Base-by-base conservation (phyloP, 1,140 invertebrate species). In the Pogonomyrmex barbatus region DNA sequence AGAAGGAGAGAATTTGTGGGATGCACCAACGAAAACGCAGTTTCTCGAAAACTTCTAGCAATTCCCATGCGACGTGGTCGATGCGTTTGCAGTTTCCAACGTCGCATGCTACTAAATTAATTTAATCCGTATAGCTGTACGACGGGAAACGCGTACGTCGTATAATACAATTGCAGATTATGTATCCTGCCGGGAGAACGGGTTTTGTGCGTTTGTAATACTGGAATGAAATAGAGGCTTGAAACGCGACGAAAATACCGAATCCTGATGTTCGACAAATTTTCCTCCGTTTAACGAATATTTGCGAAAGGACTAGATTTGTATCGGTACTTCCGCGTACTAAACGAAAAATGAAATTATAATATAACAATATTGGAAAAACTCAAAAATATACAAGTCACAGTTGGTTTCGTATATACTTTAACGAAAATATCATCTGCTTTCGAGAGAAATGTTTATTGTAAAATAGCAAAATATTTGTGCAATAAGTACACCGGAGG, bases 81-180 rank as follows among this genome's bases (percentile, higher is more conserved):
- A 83, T 62, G 68, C 54, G 68, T 83, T 83, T 6, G 79, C 79
- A 60, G 79, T 45, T 83, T 42, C 54, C 79, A 54, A 75, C 79
- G 54, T 83, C 68, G 79, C 79, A 30, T 68, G 79, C 56, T 75
- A 83, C 79, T 83, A 83, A 83, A 83, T 83, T 83, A 83, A 83
- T 83, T 83, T 83, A 83, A 83, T 83, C 68, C 68, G 79, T 60
- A 83, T 39, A 33, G 68, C 68, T 75, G 70, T 73, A 58, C 42
- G 42, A 68, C 54, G 42, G 62, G 67, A 70, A 83, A 75, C 79
- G 68, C 79, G 67, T 58, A 82, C 68, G 10, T 82, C 68, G 79
- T 83, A 83, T 71, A 58, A 73, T 83, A 75, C 68, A 83, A 83
- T 83, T 62, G 79, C 45, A 75, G 68, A 83, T 83, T 83, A 83